Conservation (phyloP, 1,140 invertebrate species). For the Formica selysi region DNA sequence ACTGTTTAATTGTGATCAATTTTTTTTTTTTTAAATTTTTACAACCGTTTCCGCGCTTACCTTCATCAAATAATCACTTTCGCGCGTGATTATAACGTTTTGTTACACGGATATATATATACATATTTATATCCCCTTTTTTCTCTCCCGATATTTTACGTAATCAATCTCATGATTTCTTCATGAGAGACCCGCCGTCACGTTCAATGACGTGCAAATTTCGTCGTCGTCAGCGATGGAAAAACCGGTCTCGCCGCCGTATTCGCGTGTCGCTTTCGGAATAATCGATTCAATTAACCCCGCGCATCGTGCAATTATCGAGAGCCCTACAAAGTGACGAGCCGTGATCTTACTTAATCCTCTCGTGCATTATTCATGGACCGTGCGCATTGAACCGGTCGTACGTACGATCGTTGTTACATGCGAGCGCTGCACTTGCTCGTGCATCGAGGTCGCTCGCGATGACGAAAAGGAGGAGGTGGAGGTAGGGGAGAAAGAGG, state of each 20-base stretch:
- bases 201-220: conserved; percentile 4
- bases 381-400: conserved; percentile 27
- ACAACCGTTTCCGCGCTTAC: conserved; percentile 12
- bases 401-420: background rate
- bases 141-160: background rate
- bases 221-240: background rate
- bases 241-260: background rate
- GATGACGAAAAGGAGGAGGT: conserved; percentile 3
- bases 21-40: background rate
- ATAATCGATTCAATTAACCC: conserved; percentile 32
- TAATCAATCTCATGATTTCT: background rate
- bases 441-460: conserved; percentile 48
- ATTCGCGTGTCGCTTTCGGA: conserved; percentile 9
- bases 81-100: conserved; percentile 1
- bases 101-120: background rate
- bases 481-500: background rate
- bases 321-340: background rate
- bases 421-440: conserved; percentile 31
- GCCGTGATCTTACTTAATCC: conserved; percentile 52
- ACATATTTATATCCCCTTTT: background rate
- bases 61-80: background rate
- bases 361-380: conserved; percentile 57
- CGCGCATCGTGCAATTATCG: conserved; percentile 38
- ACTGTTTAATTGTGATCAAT: conserved; percentile 1
- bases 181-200: background rate